Percentiles rank a stretch among this genome's conserved stretches.
Conservation (phyloP, 2,888 invertebrate species). For the Meteorus cinctellus region DNA sequence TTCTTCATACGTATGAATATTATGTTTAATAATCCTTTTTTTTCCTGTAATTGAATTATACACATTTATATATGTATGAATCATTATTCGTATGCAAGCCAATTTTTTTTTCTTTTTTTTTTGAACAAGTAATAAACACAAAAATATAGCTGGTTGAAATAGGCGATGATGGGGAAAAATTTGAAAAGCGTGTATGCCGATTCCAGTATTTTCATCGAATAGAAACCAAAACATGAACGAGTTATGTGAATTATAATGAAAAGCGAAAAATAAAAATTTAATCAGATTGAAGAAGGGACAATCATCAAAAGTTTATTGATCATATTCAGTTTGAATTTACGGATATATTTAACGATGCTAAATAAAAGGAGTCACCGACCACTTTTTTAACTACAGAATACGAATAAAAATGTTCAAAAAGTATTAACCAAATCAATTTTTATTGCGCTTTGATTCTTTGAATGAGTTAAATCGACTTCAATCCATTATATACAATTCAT, state of each 20-base stretch:
- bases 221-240: slow-evolving; percentile 49
- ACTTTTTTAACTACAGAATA: too few relatives aligned
- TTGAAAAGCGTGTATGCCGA: slow-evolving; percentile 61
- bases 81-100: not conserved
- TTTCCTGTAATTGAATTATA: not conserved
- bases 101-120: slow-evolving; percentile 1
- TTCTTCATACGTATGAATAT: not conserved
- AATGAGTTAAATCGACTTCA: not conserved
- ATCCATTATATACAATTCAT: not conserved
- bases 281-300: not conserved
- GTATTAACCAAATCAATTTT: not conserved
- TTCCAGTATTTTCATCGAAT: slow-evolving; percentile 66
- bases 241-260: slow-evolving; percentile 2
- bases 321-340: too few relatives aligned
- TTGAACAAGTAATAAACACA: slow-evolving; percentile 9
- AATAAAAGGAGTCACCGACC: too few relatives aligned
- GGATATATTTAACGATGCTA: too few relatives aligned
- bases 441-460: not conserved
- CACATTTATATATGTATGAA: not conserved
- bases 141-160: not conserved
- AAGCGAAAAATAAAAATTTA: not conserved
- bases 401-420: not conserved
- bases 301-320: too few relatives aligned
- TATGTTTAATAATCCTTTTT: not conserved
- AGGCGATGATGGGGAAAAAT: slow-evolving; percentile 35